These are phyloP conservation scores for Myioborus miniatus DNA, from an alignment of 2,797 vertebrate genomes.

Conservation along the genomic window DNA sequence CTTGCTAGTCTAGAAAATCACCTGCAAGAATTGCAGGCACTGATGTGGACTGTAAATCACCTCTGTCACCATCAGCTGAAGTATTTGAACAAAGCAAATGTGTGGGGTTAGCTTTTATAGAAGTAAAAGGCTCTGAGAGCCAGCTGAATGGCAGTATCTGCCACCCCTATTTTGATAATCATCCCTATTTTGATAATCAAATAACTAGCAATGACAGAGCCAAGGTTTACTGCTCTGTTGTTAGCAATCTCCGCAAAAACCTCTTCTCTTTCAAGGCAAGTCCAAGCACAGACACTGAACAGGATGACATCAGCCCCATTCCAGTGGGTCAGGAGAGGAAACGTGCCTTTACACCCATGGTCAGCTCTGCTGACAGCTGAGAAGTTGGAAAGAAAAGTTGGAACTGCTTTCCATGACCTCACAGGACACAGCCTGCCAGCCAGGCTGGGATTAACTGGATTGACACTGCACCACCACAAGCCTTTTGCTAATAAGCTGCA, in stretches of 20 bases:
- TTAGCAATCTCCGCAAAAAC: not conserved
- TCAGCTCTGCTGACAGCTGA: not conserved
- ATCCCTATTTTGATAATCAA: not conserved
- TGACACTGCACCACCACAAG: not conserved
- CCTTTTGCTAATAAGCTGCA: constrained; percentile 13
- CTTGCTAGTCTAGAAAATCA: not conserved
- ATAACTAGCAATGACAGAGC: not conserved
- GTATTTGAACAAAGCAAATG: not conserved
- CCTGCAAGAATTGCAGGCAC: not conserved
- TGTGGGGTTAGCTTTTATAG: not conserved
- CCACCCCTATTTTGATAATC: not conserved
- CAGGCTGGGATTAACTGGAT: not conserved
- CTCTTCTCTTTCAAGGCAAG: not conserved
- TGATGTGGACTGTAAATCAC: not conserved
- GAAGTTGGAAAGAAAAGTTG: not conserved
- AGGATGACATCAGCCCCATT: not conserved
- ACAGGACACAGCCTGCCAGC: not conserved
- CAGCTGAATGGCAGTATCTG: not conserved
- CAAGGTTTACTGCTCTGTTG: not conserved
- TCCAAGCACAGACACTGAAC: not conserved
- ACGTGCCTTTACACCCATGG: rapidly evolving
- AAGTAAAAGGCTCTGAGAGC: not conserved
- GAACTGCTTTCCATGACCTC: not conserved
- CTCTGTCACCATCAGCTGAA: not conserved
- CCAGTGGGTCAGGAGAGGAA: not conserved